Conservation (phyloP, 2,113 vertebrate species). For the Anarhynchus alexandrinus region DNA sequence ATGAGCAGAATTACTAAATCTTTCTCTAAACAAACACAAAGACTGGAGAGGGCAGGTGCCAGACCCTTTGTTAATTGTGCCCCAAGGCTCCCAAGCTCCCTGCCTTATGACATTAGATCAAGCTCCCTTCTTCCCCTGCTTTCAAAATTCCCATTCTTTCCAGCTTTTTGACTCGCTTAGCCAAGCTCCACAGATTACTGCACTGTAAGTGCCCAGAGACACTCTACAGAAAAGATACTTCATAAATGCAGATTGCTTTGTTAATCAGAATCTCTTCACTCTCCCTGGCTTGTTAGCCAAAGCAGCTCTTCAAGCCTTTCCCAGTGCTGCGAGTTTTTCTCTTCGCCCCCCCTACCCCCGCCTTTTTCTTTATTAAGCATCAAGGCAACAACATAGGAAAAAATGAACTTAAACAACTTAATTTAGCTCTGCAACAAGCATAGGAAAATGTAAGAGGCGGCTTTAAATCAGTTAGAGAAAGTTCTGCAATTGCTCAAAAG, state of each 20-base stretch:
- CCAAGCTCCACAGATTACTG: not conserved
- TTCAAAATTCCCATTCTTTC: not conserved
- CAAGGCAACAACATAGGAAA: not conserved
- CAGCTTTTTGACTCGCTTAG: not conserved
- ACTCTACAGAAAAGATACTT: not conserved
- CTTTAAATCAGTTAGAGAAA: not conserved
- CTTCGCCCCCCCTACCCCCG: too few species aligned
- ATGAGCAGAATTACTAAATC: not conserved
- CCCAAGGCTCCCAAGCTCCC: constrained; percentile 9
- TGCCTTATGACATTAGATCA: constrained; percentile 44
- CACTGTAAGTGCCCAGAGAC: not conserved
- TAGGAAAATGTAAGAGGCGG: not conserved
- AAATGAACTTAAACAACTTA: not conserved
- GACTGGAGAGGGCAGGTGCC: not conserved
- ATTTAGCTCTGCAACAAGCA: not conserved
- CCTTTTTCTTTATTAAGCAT: not conserved
- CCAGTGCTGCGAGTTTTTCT: not conserved
- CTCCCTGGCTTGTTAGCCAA: not conserved
- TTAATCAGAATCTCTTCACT: not conserved
- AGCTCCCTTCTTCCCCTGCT: not conserved
- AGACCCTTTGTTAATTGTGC: constrained; percentile 27
- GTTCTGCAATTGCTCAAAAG: not conserved
- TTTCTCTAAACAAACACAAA: not conserved
- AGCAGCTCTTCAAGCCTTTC: not conserved
- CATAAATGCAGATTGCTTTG: not conserved